Evolutionary conservation across 2,113 vertebrate species (phyloP), one percentile per base, ranked within the genome.

Genomic region (Pholis gunnellus): DNA sequence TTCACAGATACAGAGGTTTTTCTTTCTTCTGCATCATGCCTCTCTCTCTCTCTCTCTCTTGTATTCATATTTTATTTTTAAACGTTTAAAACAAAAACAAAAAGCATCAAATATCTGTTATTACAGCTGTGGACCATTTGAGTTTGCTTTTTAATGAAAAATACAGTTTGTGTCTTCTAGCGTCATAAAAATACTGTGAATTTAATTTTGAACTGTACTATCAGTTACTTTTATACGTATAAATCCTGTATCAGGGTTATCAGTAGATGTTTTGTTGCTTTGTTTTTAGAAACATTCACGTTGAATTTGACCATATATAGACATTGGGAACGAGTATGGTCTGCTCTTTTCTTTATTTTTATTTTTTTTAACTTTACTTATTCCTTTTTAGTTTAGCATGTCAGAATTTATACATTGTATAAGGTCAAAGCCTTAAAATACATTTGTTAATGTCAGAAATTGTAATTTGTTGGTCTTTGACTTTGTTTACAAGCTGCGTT

Each of bases 371-470:
- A 96, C 94, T 83, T 81, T 36, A 79, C 90, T 93, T 90, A 86
- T 90, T 89, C 82, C 78, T 95, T 96, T 68, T 70, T 95, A 94
- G 96, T 97, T 97, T 95, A 97, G 98, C 98, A 98, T 99, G 98
- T 97, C 84, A 95, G 95, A 95, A 97, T 97, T 97, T 98, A 95
- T 97, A 97, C 95, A 97, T 91, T 95, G 93, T 95, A 93, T 87
- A 90, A 92, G 91, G 94, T 94, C 91, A 94, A 95, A 75, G 86
- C 93, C 95, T 95, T 95, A 94, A 95, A 95, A 94, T 93, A 93
- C 92, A 94, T 89, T 94, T 94, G 92, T 93, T 94, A 89, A 91
- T 90, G 87, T 93, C 87, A 88, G 81, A 92, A 94, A 94, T 94
- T 93, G 92, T 93, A 94, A 88, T 61, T 83, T 83, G 68, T 90